Evolutionary conservation across 2,797 vertebrate species (phyloP).

Genomic region (Channallabes apus): DNA sequence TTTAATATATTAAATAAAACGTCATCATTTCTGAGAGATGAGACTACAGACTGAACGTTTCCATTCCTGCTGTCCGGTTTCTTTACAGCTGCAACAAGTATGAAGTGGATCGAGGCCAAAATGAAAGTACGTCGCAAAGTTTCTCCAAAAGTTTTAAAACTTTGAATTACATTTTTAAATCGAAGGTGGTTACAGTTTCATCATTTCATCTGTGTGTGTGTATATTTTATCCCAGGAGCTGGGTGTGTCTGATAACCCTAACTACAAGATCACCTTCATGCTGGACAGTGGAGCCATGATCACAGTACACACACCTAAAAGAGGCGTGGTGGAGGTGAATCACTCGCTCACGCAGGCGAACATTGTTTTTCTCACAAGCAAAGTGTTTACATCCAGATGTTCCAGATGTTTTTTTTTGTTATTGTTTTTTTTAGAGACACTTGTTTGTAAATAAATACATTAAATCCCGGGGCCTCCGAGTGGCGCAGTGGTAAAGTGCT

Average conservation of each 20-base stretch:
- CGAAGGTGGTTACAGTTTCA: not conserved
- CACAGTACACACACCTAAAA: slow-evolving; percentile 95
- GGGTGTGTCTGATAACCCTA: slow-evolving; percentile 93
- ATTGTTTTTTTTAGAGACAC: not conserved
- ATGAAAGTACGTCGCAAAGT: slow-evolving; percentile 86
- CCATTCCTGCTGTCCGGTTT: slow-evolving; percentile 46
- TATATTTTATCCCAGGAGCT: slow-evolving; percentile 79
- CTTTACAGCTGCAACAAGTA: slow-evolving; percentile 93
- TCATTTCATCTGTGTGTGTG: slow-evolving; percentile 16
- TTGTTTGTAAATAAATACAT: not conserved
- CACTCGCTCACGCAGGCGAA: too few species aligned
- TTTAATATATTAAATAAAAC: not conserved
- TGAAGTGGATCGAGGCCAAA: slow-evolving; percentile 99
- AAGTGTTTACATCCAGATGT: not conserved
- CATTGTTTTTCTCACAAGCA: not conserved
- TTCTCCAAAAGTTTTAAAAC: too few species aligned
- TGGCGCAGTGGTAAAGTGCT: too few species aligned
- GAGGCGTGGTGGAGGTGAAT: slow-evolving; percentile 92
- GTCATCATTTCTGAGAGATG: not conserved
- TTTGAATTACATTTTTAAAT: too few species aligned
- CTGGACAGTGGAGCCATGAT: slow-evolving; percentile 99
- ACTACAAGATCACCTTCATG: slow-evolving; percentile 99
- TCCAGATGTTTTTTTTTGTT: not conserved
- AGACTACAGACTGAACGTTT: not conserved
- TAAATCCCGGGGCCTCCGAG: too few species aligned